phyloP scores from a whole-genome alignment of 2,888 invertebrate genomes.

The Caenorhabditis macrosperma region DNA sequence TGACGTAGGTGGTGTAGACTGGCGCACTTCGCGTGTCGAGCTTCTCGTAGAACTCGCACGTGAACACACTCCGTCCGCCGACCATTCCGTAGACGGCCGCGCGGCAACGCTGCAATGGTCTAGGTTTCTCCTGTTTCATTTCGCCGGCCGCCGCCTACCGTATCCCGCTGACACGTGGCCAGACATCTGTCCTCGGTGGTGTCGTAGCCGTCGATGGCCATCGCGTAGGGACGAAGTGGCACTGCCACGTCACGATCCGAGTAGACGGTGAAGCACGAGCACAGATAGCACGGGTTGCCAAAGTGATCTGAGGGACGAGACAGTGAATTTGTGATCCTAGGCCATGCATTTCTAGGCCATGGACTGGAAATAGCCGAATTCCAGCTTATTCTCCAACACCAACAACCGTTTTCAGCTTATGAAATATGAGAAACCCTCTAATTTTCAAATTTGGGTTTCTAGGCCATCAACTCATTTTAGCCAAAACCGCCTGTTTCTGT shows the following conservation, averaged over 20 bases:
- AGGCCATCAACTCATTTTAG: no score
- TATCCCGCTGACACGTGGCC: slow-evolving; percentile 75
- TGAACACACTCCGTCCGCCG: slow-evolving; percentile 78
- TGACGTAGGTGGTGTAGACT: slow-evolving; percentile 75
- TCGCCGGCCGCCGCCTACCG: slow-evolving; percentile 41
- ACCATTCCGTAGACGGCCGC: slow-evolving; percentile 79
- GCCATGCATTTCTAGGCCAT: background rate
- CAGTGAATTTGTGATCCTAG: background rate
- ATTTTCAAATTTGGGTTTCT: no score
- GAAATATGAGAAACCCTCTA: no score
- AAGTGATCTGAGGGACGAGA: slow-evolving; percentile 71
- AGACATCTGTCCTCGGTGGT: slow-evolving; percentile 77
- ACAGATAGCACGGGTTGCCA: slow-evolving; percentile 76
- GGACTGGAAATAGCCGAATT: background rate
- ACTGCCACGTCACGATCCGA: slow-evolving; percentile 76
- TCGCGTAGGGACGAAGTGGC: slow-evolving; percentile 73
- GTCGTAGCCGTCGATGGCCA: slow-evolving; percentile 76
- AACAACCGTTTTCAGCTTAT: no score
- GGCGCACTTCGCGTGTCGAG: slow-evolving; percentile 67
- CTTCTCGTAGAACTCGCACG: slow-evolving; percentile 78
- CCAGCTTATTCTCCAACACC: background rate
- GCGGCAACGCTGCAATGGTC: slow-evolving; percentile 71
- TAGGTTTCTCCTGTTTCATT: background rate
- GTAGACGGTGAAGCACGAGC: slow-evolving; percentile 79
- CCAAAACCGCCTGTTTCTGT: no score